These are phyloP conservation scores for Macrosiphum euphorbiae DNA, from an alignment of 2,888 invertebrate species.

Conservation along the genomic window DNA sequence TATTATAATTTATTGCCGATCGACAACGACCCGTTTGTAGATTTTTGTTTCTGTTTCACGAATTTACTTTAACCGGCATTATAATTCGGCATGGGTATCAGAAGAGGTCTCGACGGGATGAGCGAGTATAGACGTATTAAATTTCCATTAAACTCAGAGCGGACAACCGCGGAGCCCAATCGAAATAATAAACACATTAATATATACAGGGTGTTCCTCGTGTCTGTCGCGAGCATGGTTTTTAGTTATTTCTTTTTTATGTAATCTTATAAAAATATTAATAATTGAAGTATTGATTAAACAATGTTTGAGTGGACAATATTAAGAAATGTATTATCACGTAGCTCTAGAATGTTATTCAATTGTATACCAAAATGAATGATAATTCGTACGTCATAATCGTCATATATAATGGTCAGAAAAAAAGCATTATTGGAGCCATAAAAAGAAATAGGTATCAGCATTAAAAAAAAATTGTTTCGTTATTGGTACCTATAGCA, in stretches of 20 bases:
- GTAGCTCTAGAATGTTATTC: background rate
- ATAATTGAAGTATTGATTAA: background rate
- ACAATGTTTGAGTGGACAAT: background rate
- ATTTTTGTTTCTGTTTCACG: background rate
- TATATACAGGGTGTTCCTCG: background rate
- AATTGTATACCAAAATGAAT: background rate
- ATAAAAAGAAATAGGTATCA: background rate
- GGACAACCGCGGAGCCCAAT: background rate
- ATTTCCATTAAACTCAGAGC: background rate
- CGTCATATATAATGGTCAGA: background rate
- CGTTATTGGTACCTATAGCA: background rate
- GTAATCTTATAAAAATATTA: background rate
- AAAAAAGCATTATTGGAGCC: background rate
- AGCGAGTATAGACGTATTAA: background rate
- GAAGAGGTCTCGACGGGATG: background rate
- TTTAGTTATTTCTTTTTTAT: background rate
- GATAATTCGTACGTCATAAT: background rate
- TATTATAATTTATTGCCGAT: background rate
- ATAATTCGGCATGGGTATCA: background rate
- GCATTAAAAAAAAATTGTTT: background rate
- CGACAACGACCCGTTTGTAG: background rate
- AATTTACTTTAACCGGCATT: background rate
- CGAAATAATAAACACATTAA: background rate
- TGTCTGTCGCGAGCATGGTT: background rate
- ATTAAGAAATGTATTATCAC: background rate